These are phyloP conservation scores for Hydrolagus affinis DNA, from an alignment of 2,113 vertebrate species.

Conservation along the genomic window DNA sequence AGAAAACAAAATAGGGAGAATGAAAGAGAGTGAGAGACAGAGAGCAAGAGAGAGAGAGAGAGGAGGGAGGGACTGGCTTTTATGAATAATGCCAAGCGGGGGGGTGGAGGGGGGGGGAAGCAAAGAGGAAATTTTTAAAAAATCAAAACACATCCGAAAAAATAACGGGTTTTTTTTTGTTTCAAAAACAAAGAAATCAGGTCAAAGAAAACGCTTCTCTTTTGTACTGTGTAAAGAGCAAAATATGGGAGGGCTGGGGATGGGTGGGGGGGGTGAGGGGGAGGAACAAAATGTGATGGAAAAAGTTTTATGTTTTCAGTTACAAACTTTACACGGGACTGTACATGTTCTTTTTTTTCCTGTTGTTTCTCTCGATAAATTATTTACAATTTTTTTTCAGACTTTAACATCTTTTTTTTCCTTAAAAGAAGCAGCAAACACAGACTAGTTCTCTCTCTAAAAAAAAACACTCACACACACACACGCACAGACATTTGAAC, in stretches of 20 bases:
- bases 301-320: slow-evolving; percentile 87
- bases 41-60: too few relatives aligned
- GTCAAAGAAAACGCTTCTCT: slow-evolving; percentile 76
- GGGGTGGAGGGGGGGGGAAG: too few relatives aligned
- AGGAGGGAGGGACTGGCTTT: slow-evolving; percentile 70
- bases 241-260: slow-evolving; percentile 70
- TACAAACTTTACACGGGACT: slow-evolving; percentile 99
- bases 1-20: slow-evolving; percentile 67
- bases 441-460: slow-evolving; percentile 78
- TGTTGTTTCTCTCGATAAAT: slow-evolving; percentile 76
- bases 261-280: too few relatives aligned
- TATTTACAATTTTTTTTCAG: slow-evolving; percentile 96
- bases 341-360: slow-evolving; percentile 82
- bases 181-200: slow-evolving; percentile 54
- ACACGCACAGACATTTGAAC: slow-evolving; percentile 77
- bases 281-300: slow-evolving; percentile 81
- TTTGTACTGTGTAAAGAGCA: slow-evolving; percentile 78
- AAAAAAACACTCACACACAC: too few relatives aligned
- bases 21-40: too few relatives aligned
- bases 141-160: slow-evolving; percentile 59
- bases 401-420: slow-evolving; percentile 77
- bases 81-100: slow-evolving; percentile 53
- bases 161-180: slow-evolving; percentile 47
- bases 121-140: neutral
- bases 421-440: slow-evolving; percentile 97